Base-by-base conservation (phyloP, 2,113 vertebrate genomes). In the Albula glossodonta region DNA sequence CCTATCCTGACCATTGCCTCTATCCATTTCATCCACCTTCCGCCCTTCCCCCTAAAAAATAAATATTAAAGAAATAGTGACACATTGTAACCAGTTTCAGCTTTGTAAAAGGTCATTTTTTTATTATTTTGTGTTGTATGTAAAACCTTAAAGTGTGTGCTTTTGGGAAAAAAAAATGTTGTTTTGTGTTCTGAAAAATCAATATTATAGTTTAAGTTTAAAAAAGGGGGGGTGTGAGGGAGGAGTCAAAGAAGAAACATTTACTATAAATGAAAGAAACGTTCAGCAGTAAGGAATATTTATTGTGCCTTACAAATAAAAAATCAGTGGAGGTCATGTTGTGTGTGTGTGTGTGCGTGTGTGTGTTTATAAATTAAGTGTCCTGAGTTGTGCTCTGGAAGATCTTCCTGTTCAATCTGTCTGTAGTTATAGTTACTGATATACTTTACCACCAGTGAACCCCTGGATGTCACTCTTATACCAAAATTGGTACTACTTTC, bases 291-390 rank as follows among this genome's bases (percentile, higher is more conserved):
- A 94, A 95, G 93, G 93, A 95, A 93, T 94, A 94, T 93, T 94
- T 94, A 91, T 93, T 91, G 94, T 95, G 94, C 94, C 94, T 95
- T 95, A 94, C 94, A 93, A 95, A 95, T 95, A 95, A 94, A 87
- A 86, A 94, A 90, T 93, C 92, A 94, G 94, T 94, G 93, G 93
- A 94, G 83, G 93, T 93, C 88, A 89, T 86, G 83, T 87, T 22
- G 4, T 74, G 4, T 12, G 0, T 86, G 10, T 49, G 53, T 56
- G 41, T 60, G n/a, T 22, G 84, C 84, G 52, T 41, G 70, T 84
- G 31, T 84, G 10, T 79, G 19, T 83, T 4, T 56, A 8, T 56
- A 56, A 8, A 12, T 12, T 56, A 6, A 8, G 6, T 56, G 12
- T 56, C 53, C 12, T 56, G 6, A 41, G 31, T 41, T 41, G 31